These are phyloP conservation scores for Epirrhoe alternata DNA, from an alignment of 2,888 invertebrate genomes.

Conservation along the genomic window DNA sequence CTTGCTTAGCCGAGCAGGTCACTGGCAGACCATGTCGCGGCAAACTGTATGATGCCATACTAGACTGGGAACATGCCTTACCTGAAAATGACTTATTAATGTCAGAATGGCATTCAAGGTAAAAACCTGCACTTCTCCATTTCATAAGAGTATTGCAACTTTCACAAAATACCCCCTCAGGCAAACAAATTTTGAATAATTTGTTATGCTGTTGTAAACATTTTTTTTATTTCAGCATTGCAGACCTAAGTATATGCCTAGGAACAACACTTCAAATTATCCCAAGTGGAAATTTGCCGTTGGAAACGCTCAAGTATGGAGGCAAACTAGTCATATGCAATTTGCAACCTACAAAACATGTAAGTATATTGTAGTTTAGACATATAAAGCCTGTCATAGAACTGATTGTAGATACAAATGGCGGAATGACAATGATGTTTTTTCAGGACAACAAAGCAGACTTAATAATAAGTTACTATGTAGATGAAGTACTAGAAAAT, in stretches of 20 bases:
- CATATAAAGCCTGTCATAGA: too few relatives aligned
- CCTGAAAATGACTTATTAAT: conserved; percentile 94
- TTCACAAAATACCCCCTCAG: too few relatives aligned
- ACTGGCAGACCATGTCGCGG: conserved; percentile 94
- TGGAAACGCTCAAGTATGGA: conserved; percentile 92
- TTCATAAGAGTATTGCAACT: too few relatives aligned
- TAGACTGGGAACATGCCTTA: conserved; percentile 98
- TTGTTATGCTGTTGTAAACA: background rate
- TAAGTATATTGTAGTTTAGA: conserved; percentile 72
- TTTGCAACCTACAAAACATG: conserved; percentile 98
- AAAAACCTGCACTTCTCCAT: background rate
- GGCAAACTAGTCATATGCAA: conserved; percentile 97
- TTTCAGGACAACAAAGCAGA: conserved; percentile 95
- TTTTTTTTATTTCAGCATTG: conserved; percentile 88
- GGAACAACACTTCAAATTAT: conserved; percentile 99
- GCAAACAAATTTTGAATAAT: background rate
- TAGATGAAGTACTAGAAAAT: conserved; percentile 92
- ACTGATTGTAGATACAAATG: background rate
- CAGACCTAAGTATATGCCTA: conserved; percentile 96
- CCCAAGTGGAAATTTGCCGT: conserved; percentile 97
- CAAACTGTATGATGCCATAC: conserved; percentile 93
- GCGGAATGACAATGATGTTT: conserved; percentile 11
- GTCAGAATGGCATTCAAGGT: conserved; percentile 94
- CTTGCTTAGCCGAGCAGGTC: conserved; percentile 88
- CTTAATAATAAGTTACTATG: conserved; percentile 94